Percentiles rank a stretch among this genome's conserved stretches.
Evolutionary conservation across 2,888 invertebrate genomes (phyloP).

Genomic region (Diabrotica balteata): DNA sequence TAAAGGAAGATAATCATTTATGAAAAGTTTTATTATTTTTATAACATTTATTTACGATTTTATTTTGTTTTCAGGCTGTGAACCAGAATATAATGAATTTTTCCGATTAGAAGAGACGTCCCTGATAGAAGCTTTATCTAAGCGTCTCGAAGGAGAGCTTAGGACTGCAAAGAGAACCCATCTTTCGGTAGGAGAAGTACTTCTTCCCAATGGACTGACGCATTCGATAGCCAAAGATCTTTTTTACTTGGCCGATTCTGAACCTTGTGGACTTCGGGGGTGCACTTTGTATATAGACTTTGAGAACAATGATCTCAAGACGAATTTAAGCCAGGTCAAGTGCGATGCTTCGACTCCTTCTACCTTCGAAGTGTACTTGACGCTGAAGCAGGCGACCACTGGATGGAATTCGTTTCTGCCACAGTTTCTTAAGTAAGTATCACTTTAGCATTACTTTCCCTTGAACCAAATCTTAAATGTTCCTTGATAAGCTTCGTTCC

Average conservation of each 20-base stretch:
- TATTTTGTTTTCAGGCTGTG: conserved; percentile 19
- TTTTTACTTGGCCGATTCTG: conserved; percentile 80
- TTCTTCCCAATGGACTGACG: conserved; percentile 82
- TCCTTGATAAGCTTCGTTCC: too few species aligned
- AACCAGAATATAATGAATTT: conserved; percentile 24
- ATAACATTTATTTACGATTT: not conserved
- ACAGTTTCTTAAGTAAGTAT: conserved; percentile 85
- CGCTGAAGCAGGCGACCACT: conserved; percentile 81
- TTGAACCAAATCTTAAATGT: too few species aligned
- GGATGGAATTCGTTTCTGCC: conserved; percentile 87
- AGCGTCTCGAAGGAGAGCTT: conserved; percentile 78
- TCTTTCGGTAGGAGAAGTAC: conserved; percentile 80
- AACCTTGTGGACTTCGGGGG: conserved; percentile 88
- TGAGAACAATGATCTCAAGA: conserved; percentile 71
- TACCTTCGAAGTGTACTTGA: conserved; percentile 88
- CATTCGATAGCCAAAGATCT: conserved; percentile 79
- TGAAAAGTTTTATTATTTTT: not conserved
- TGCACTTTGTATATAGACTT: conserved; percentile 84
- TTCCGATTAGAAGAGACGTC: conserved; percentile 59
- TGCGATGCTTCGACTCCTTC: conserved; percentile 85
- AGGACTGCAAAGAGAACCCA: conserved; percentile 81
- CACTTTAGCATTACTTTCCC: not conserved
- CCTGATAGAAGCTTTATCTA: conserved; percentile 74
- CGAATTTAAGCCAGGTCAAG: conserved; percentile 79
- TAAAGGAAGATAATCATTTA: too few species aligned